A percentile compares a stretch with the other conserved stretches of the same genome.
Conservation (phyloP, 2,888 invertebrate genomes). For the Neoscelio sp. region DNA sequence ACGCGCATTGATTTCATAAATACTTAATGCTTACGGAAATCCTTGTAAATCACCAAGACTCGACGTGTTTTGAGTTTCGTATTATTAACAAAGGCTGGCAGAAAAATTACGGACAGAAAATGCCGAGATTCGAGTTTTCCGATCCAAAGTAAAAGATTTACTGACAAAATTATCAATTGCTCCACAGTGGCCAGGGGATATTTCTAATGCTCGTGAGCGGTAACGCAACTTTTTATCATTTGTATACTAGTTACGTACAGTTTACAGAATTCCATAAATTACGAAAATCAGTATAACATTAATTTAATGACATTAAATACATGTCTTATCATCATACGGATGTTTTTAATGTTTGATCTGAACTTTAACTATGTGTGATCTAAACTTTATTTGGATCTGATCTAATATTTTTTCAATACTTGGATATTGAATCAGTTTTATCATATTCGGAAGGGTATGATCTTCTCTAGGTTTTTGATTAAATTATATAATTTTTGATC, state of each 20-base stretch:
- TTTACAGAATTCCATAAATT: no score
- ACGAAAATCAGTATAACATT: no score
- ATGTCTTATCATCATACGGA: no score
- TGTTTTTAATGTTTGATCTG: no score
- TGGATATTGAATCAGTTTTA: no score
- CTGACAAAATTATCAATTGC: slow-evolving; percentile 10
- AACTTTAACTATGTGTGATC: no score
- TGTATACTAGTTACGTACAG: slow-evolving; percentile 2
- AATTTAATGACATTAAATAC: no score
- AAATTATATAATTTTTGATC: no score
- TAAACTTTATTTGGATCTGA: no score
- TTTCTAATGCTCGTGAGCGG: neutral
- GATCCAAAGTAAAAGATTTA: neutral
- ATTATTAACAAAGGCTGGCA: slow-evolving; percentile 19
- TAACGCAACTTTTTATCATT: neutral
- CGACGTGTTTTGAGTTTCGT: slow-evolving; percentile 25
- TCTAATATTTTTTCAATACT: no score
- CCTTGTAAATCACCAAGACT: slow-evolving; percentile 30
- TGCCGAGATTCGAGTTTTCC: slow-evolving; percentile 11
- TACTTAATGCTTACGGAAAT: slow-evolving; percentile 59
- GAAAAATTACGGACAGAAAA: slow-evolving; percentile 7
- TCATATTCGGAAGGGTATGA: no score
- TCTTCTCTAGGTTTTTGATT: no score
- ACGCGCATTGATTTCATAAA: slow-evolving; percentile 63
- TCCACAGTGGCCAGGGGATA: slow-evolving; percentile 2